phyloP scores from a whole-genome alignment of 2,888 invertebrate species.

The Petrophora chlorosata region DNA sequence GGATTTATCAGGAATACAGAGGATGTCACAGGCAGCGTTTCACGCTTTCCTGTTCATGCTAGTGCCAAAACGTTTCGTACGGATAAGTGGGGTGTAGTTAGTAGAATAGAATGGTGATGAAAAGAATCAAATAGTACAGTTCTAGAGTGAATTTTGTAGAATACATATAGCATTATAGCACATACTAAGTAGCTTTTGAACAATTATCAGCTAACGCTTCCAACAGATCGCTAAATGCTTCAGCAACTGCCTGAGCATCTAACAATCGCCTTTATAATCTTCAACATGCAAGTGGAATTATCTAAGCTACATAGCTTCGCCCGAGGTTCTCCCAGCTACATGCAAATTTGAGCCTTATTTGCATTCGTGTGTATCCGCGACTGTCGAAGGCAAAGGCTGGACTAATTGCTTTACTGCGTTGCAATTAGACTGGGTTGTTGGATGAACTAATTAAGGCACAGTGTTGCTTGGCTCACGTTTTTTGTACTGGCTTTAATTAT shows the following conservation, averaged over 20 bases:
- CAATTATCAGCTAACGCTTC: no score
- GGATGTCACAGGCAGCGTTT: no score
- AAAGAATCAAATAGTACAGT: no score
- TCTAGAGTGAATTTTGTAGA: no score
- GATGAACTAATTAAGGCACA: constrained; percentile 30
- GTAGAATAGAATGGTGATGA: no score
- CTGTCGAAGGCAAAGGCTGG: constrained; percentile 37
- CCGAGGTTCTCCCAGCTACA: constrained; percentile 19
- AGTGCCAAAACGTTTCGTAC: no score
- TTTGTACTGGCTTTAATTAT: constrained; percentile 21
- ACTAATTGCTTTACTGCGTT: constrained; percentile 33
- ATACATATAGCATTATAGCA: no score
- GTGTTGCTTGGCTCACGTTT: constrained; percentile 27
- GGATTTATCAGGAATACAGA: no score
- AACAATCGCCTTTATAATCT: constrained; percentile 29
- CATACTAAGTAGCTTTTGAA: no score
- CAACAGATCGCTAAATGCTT: no score
- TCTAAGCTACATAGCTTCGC: constrained; percentile 24
- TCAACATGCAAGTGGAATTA: constrained; percentile 20
- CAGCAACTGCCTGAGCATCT: constrained; percentile 10
- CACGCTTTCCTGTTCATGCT: no score
- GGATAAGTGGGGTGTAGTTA: no score
- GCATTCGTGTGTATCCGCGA: constrained; percentile 36
- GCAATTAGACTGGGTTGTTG: constrained; percentile 30
- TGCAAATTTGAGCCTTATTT: constrained; percentile 37